Base-by-base conservation (phyloP, 2,113 vertebrate genomes). In the Dipodomys ordii region DNA sequence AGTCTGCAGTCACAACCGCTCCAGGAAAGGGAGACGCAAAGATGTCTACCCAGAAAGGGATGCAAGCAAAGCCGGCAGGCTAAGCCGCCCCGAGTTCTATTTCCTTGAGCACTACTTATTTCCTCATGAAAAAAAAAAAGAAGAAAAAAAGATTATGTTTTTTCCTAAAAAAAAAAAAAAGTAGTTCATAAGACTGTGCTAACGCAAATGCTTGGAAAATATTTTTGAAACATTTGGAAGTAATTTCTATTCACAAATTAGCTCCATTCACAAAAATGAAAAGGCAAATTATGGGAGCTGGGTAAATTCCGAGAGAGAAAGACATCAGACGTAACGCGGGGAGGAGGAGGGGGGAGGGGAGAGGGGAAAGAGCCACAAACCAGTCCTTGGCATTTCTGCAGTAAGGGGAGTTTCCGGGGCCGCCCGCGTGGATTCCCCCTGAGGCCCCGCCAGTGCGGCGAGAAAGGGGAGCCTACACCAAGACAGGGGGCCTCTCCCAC, bases 201-300 rank as follows among this genome's bases (percentile, higher is more conserved):
- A 92, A 95, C 96, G 96, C 90, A 94, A 96, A 93, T 83, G 87
- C 94, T 96, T 93, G 95, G 92, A 62, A 96, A 92, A 97, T 95
- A 93, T 76, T 83, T 97, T 97, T 89, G 95, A 88, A 92, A 94
- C 95, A 96, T 81, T 87, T 87, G 91, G 86, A 87, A 96, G 83
- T 78, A 90, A 96, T 95, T 94, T 94, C 73, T 90, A 86, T 91
- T 88, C 67, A 82, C 92, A 87, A 90, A 90, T 94, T 95, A 94
- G 82, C 87, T 86, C 15, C 16, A n/a, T 88, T 96, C 90, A 96
- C 57, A 82, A 71, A 57, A 86, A 87, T 87, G 86, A 95, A 96
- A 97, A 97, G 96, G 93, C 96, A 96, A 96, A 96, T 97, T 96
- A 94, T 94, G 90, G 92, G 90, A 96, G 94, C 94, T 96, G 94